Conservation (phyloP, 2,797 vertebrate species). For the Crocodylus rhombifer region DNA sequence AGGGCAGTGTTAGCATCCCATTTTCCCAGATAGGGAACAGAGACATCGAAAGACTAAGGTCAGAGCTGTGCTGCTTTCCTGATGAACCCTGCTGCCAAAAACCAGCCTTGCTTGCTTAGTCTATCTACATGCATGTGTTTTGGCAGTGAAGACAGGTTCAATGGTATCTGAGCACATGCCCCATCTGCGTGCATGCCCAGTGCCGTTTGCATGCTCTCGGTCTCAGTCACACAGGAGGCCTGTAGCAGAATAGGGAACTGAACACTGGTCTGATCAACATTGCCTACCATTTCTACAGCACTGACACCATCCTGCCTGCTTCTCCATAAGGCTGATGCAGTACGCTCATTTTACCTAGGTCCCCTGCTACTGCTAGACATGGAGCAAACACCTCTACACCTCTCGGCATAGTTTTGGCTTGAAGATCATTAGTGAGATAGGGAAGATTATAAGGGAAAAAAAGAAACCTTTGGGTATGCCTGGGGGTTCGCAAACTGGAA, state of each 20-base stretch:
- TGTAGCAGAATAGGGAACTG: neutral
- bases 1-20: neutral
- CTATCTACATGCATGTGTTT: too few species aligned
- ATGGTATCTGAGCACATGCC: too few species aligned
- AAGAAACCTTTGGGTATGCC: neutral
- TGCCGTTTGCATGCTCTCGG: neutral
- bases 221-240: neutral
- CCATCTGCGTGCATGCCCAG: too few species aligned
- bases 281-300: neutral
- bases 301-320: accelerated
- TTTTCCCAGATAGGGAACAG: neutral
- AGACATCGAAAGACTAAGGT: neutral
- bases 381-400: neutral
- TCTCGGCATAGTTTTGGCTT: neutral
- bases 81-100: too few species aligned
- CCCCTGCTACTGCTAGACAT: neutral
- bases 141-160: too few species aligned
- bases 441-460: neutral
- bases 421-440: neutral
- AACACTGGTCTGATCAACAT: neutral
- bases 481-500: neutral
- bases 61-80: too few species aligned
- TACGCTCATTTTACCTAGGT: neutral
- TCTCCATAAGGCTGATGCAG: neutral
- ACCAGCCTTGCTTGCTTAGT: too few species aligned